Base-by-base conservation (phyloP, 2,113 vertebrate species). In the Lichenostomus cassidix region DNA sequence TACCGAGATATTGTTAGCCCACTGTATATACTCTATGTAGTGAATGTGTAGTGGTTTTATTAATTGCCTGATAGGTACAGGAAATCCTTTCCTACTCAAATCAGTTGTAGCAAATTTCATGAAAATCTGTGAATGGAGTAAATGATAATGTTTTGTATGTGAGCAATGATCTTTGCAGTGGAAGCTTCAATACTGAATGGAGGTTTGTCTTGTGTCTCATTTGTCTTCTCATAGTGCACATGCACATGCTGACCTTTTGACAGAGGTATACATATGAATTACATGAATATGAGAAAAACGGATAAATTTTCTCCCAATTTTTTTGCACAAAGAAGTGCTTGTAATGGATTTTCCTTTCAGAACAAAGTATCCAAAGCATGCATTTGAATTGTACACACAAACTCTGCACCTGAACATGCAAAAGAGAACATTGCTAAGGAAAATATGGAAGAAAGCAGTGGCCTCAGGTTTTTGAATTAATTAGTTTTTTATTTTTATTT, bases 91-190 rank as follows among this genome's bases (percentile, higher is more conserved):
- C 39, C 39, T 60, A 4, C 15, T 87, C 41, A 76, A 90, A 74
- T 12, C 5, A 25, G 0, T 55, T 44, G 19, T 49, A 47, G 35
- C 2, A 83, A 86, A 87, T 93, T 59, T 92, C 22, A 37, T 24
- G 44, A 22, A 87, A 78, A 42, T 52, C 1, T 1, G 21, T 64
- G 29, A 73, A 49, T 49, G 55, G 33, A 83, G 35, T 86, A 77
- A 71, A 56, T 1, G 2, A 2, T 49, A 58, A n/a, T 3, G 9
- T 70, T 59, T 28, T 79, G 10, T 60, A 49, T 4, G 1, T 2
- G 3, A 74, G 8, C 75, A 56, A n/a, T 50, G 16, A 20, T 47
- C 11, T 81, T 73, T 70, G 50, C 24, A 52, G 39, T 10, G 41
- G 50, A 50, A 86, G 15, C 1, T 63, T 90, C 12, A 15, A 1